Base-by-base conservation (phyloP, 2,797 vertebrate genomes). In the Coluber constrictor region DNA sequence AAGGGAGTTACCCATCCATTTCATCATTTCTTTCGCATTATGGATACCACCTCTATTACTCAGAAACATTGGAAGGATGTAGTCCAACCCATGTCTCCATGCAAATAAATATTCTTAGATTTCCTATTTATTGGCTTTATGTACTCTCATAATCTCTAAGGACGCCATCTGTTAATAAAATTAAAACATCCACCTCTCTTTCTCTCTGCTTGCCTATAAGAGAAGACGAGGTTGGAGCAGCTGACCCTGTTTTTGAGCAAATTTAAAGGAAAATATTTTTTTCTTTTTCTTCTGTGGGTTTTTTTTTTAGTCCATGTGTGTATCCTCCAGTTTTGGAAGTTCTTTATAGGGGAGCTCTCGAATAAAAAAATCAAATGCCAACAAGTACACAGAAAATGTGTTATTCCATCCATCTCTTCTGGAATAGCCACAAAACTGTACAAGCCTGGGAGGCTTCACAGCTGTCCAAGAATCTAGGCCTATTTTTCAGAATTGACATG, bases 381-480 rank as follows among this genome's bases (percentile, higher is more conserved):
- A 32, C 16, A 63, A 61, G 16, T 63, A 32, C 18, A 87, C 29
- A 25, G 10, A 56, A 29, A 87, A 90, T 13, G 87, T 93, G 55
- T 74, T 56, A 56, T 47, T 63, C 86, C 9, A 32, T 74, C 23
- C 29, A 87, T 90, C 83, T 87, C 89, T 57, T 66, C 37, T 43
- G n/a, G 61, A 51, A 88, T 29, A 90, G 37, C 70, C 60, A 87
- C 54, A 93, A 87, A 74, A 23, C 54, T 90, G 11, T 32, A 90
- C 27, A 74, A 59, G 8, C 29, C 54, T 87, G 54, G 90, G 89
- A 90, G 37, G 55, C 25, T 55, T 74, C 86, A 25, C 89, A 87
- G 96, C 94, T 96, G 96, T 97, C 97, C 97, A 98, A 97, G 97
- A 98, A 97, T 96, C 96, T 93, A 86, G 47, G 20, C 87, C 27